phyloP scores from a whole-genome alignment of 2,797 vertebrate genomes.

The Pseudopleuronectes americanus region DNA sequence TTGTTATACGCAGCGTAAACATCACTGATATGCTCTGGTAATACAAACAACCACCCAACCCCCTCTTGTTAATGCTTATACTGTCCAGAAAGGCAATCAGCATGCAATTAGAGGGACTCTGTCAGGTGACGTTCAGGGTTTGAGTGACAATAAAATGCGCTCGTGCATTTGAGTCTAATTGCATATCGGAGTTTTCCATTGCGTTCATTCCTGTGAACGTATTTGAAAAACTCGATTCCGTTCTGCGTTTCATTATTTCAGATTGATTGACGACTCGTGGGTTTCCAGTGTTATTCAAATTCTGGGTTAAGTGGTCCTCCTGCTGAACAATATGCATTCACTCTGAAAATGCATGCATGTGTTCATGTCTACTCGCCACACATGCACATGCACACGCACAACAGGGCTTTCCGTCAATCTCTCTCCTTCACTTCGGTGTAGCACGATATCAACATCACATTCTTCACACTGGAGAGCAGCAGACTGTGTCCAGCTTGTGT shows the following conservation, averaged over 20 bases:
- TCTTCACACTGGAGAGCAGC: conserved; percentile 46
- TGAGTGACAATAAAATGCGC: conserved; percentile 30
- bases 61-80: conserved; percentile 20
- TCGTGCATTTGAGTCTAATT: conserved; percentile 22
- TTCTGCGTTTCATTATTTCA: conserved; percentile 17
- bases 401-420: conserved; percentile 30
- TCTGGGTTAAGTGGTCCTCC: background rate
- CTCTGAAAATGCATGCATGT: background rate
- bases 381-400: background rate
- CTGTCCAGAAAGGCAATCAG: conserved; percentile 15
- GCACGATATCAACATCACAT: conserved; percentile 41
- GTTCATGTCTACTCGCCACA: background rate
- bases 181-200: conserved; percentile 15
- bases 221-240: conserved; percentile 24
- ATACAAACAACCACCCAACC: conserved; percentile 21
- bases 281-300: background rate
- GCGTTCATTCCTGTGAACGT: background rate
- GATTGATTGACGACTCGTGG: background rate
- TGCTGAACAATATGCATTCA: background rate
- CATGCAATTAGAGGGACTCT: conserved; percentile 27
- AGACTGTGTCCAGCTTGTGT: conserved; percentile 20
- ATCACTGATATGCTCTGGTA: conserved; percentile 23
- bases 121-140: conserved; percentile 22
- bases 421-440: conserved; percentile 9
- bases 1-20: conserved; percentile 1